phyloP scores from a whole-genome alignment of 2,888 invertebrate species.

The Pseudococcus jackbeardsleyi region DNA sequence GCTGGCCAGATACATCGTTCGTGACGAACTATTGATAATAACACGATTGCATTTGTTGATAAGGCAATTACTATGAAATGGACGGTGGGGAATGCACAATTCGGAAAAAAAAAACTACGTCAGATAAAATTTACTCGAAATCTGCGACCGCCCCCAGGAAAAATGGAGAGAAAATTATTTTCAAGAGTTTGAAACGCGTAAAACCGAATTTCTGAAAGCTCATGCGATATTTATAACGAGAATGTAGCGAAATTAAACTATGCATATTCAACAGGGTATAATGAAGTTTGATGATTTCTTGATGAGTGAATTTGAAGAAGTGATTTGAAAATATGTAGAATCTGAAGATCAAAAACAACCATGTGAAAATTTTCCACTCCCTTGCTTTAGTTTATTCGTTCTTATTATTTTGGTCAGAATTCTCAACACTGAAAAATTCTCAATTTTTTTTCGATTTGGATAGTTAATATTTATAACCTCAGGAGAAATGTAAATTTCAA shows the following conservation, averaged over 20 bases:
- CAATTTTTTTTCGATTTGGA: no score
- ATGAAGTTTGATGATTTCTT: background rate
- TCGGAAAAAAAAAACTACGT: background rate
- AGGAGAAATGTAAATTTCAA: no score
- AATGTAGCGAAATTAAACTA: background rate
- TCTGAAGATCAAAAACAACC: background rate
- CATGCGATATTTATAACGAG: background rate
- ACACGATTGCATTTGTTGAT: background rate
- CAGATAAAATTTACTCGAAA: background rate
- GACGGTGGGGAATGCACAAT: no score
- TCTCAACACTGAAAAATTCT: no score
- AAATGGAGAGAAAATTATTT: background rate
- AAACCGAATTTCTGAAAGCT: constrained; percentile 13
- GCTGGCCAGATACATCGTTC: background rate
- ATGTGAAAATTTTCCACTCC: background rate
- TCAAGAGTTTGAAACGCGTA: background rate
- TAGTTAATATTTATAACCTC: no score
- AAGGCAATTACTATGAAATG: background rate
- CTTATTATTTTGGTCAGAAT: no score
- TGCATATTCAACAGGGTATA: background rate
- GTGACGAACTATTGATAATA: background rate
- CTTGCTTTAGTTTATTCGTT: background rate
- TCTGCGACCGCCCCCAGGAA: background rate
- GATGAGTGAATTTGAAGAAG: background rate
- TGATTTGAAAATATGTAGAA: background rate